Percentiles rank a stretch among this genome's conserved stretches.
Conservation (phyloP, 1,140 invertebrate genomes). For the Homarus americanus region DNA sequence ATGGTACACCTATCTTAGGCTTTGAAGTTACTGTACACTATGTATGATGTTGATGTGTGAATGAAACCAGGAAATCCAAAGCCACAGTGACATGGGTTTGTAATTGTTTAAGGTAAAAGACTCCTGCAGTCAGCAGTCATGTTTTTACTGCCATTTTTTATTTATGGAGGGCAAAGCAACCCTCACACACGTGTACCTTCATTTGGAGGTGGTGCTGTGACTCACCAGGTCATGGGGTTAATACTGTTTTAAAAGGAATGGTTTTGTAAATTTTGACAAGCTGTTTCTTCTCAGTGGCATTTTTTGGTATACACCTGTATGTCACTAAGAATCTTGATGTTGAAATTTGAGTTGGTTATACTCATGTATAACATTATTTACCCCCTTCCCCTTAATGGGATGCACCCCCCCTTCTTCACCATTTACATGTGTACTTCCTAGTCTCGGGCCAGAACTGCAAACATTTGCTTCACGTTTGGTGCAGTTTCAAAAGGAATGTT, state of each 20-base stretch:
- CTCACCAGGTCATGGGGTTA: conserved; percentile 1
- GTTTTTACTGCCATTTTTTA: conserved; percentile 68
- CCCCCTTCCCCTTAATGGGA: not conserved
- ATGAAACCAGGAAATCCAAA: conserved; percentile 47
- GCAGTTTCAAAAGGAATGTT: not conserved
- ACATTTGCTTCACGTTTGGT: not conserved
- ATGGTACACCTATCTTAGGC: not conserved
- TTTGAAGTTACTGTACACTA: not conserved
- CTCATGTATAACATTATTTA: not conserved
- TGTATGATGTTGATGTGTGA: conserved; percentile 18
- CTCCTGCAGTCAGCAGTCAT: conserved; percentile 65
- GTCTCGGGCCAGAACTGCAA: conserved; percentile 54
- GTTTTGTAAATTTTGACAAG: conserved; percentile 4
- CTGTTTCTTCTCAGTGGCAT: conserved; percentile 1
- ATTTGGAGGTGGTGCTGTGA: conserved; percentile 36
- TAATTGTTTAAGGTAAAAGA: conserved; percentile 37
- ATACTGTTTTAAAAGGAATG: not conserved
- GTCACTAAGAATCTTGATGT: conserved; percentile 3
- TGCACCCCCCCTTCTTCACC: not conserved
- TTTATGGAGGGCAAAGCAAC: conserved; percentile 33
- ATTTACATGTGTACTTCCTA: conserved; percentile 46
- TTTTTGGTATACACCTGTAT: not conserved
- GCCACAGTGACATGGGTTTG: conserved; percentile 64
- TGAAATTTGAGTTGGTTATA: conserved; percentile 5
- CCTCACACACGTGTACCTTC: conserved; percentile 47